Base-by-base conservation (phyloP, 64 coral and sea anemone species). In the Stichodactyla helianthus region DNA sequence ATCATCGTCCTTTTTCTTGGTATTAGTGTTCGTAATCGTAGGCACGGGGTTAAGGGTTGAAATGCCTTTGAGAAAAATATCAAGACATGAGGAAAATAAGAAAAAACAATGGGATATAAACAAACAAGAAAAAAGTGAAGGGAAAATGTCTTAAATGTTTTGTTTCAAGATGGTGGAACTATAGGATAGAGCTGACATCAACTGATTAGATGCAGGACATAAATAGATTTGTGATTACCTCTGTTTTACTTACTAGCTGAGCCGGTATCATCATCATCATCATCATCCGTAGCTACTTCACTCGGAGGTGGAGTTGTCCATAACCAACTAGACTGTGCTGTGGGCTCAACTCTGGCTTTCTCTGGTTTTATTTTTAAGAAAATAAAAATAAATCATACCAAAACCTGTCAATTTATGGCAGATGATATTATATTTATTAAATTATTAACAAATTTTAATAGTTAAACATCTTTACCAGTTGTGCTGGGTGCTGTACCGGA, bases 211-310 rank as follows among this genome's bases (percentile, higher is more conserved):
- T 44, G 35, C 35, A 44, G 2, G 35, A 44, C 35, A 31, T 9
- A 8, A 86, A 8, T 86, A 19, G 50, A 13, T 19, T 86, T 51
- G 83, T 10, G 62, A 15, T 18, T 67, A 60, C 2, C 19, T 18
- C 27, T 44, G 18, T 16, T 54, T 67, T 57, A 52, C 65, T 86
- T 67, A 60, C 65, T 86, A 50, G 59, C 23, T 67, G 84, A 86
- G 6, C 59, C 65, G 0, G 57, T 10, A 15, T 86, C 84, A 12
- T 65, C 84, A 18, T 86, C 84, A 52, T 85, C 60, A 65, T 86
- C 84, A 19, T 63, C 83, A 27, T 61, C 25, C 10, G 50, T 70
- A 67, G 60, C 59, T 28, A 65, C 84, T 70, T 19, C 52, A 67
- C 31, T 70, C 51, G 59, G 28, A 51, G 59, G 13, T 26, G 10